A percentile compares a stretch with the other conserved stretches of the same genome.
phyloP scores from a whole-genome alignment of 2,888 invertebrate genomes.

The Drosophila acutilabella region DNA sequence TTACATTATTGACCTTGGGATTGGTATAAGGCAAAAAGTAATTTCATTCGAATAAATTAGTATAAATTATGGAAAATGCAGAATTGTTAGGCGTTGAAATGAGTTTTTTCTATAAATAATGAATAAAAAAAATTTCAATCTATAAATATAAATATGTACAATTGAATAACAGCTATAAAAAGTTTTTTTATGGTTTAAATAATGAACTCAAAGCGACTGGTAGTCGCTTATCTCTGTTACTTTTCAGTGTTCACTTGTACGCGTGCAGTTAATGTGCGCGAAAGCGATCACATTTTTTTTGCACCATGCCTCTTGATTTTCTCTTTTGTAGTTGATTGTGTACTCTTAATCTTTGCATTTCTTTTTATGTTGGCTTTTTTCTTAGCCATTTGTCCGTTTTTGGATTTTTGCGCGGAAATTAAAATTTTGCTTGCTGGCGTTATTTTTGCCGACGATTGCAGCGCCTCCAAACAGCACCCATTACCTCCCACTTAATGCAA shows the following conservation, averaged over 20 bases:
- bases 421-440: conserved; percentile 65
- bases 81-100: no score
- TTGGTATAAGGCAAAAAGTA: no score
- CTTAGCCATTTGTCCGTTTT: conserved; percentile 67
- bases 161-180: no score
- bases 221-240: conserved; percentile 11
- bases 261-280: conserved; percentile 68
- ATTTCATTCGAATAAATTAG: conserved; percentile 3
- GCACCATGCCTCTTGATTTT: conserved; percentile 42
- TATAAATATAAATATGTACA: no score
- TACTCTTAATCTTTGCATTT: conserved; percentile 19
- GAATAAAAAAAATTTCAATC: no score
- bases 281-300: conserved; percentile 67
- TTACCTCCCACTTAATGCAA: conserved; percentile 79
- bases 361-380: conserved; percentile 41
- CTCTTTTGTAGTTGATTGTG: conserved; percentile 33
- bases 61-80: no score
- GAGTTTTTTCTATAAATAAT: no score
- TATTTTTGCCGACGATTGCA: conserved; percentile 43
- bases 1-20: neutral
- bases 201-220: conserved; percentile 3
- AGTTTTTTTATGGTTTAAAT: no score
- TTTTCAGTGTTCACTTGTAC: conserved; percentile 47
- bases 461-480: conserved; percentile 35
- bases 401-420: conserved; percentile 76